Conservation (phyloP, 1,140 invertebrate genomes). For the Sinella curviseta region DNA sequence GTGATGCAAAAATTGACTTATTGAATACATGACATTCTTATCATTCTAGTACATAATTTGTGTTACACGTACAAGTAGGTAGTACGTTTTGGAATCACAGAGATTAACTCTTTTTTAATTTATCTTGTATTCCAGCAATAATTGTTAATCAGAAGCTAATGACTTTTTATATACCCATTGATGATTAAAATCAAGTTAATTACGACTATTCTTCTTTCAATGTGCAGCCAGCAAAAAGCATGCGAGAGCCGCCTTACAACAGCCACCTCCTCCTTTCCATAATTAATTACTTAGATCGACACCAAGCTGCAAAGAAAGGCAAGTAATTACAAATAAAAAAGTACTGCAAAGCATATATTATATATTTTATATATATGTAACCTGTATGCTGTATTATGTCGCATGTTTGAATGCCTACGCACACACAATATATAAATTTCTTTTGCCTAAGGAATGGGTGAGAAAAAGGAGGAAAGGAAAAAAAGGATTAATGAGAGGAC, state of each 20-base stretch:
- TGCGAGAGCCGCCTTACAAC: neutral
- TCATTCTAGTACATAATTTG: too few relatives aligned
- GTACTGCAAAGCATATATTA: neutral
- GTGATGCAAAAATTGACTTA: too few relatives aligned
- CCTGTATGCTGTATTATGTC: neutral
- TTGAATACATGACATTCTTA: too few relatives aligned
- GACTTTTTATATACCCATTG: neutral
- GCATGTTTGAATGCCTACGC: neutral
- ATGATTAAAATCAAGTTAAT: constrained; percentile 9
- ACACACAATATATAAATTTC: neutral
- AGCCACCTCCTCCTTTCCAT: neutral
- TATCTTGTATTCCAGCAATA: neutral
- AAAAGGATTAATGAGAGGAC: constrained; percentile 7
- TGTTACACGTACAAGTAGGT: too few relatives aligned
- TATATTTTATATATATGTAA: neutral
- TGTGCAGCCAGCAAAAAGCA: too few relatives aligned
- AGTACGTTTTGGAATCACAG: too few relatives aligned
- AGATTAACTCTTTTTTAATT: neutral
- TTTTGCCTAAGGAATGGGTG: neutral
- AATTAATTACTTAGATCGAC: neutral
- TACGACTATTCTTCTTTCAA: too few relatives aligned
- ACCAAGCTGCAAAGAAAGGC: neutral
- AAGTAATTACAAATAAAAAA: too few relatives aligned
- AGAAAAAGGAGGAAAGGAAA: constrained; percentile 4
- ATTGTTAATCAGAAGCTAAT: constrained; percentile 16